These are phyloP conservation scores for Halcyon malimbica DNA, from an alignment of 2,113 vertebrate species.

Conservation along the genomic window DNA sequence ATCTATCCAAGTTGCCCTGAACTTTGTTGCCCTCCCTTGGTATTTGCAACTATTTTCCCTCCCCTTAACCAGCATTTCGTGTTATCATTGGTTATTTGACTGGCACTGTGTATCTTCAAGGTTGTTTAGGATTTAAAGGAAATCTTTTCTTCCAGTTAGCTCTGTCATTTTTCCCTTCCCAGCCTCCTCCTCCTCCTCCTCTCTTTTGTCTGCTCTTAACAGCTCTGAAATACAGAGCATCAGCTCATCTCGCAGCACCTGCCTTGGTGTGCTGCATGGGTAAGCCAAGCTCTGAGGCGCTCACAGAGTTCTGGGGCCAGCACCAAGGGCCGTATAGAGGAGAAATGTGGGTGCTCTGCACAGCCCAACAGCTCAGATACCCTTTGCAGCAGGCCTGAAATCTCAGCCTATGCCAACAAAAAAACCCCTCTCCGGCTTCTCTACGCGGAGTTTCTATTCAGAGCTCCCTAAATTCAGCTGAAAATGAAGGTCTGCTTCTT, in stretches of 20 bases:
- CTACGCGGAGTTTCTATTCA: not conserved
- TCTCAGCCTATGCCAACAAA: not conserved
- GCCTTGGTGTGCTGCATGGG: not conserved
- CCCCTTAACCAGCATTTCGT: not conserved
- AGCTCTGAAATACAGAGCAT: not conserved
- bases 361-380: not conserved
- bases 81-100: not conserved
- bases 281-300: not conserved
- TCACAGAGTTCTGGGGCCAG: not conserved
- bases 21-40: not conserved
- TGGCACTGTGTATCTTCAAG: not conserved
- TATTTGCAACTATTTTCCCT: not conserved
- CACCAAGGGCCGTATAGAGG: not conserved
- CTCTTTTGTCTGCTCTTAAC: not conserved
- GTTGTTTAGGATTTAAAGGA: constrained; percentile 12
- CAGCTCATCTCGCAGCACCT: not conserved
- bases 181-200: not conserved
- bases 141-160: not conserved
- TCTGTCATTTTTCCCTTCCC: not conserved
- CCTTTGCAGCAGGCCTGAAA: not conserved
- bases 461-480: not conserved
- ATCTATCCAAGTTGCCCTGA: not conserved
- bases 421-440: not conserved
- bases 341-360: not conserved
- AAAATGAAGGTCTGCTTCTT: not conserved